Evolutionary conservation across 2,888 invertebrate genomes (phyloP).

Genomic region (Xestia xanthographa): DNA sequence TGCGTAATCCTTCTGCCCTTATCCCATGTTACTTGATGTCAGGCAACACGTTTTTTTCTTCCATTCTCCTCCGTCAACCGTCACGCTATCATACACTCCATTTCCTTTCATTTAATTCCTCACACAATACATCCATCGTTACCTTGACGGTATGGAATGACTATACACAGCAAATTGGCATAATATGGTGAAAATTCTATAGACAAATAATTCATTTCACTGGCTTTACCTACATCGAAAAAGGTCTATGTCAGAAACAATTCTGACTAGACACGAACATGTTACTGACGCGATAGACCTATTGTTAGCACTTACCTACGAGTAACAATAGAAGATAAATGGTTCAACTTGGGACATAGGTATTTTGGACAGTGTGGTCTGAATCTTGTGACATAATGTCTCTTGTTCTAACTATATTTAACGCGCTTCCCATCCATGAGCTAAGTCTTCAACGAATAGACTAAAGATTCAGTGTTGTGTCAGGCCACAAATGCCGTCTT

Average conservation of each 20-base stretch:
- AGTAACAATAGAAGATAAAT: slow-evolving; percentile 62
- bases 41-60: too few species aligned
- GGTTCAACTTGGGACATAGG: slow-evolving; percentile 29
- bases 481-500: neutral
- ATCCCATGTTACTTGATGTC: too few species aligned
- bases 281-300: neutral
- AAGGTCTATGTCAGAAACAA: neutral
- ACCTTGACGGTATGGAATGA: too few species aligned
- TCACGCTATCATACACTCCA: too few species aligned
- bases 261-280: neutral
- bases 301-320: slow-evolving; percentile 41
- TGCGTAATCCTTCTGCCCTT: too few species aligned
- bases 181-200: neutral
- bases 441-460: neutral
- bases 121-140: too few species aligned
- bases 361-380: slow-evolving; percentile 45
- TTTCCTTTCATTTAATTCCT: too few species aligned
- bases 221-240: neutral
- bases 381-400: slow-evolving; percentile 57
- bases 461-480: neutral
- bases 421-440: neutral
- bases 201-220: neutral
- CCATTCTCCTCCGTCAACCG: too few species aligned
- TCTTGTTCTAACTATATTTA: neutral
- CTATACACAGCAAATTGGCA: neutral